Evolutionary conservation across 2,888 invertebrate species (phyloP).

Genomic region (Chalcosyrphus nemorum): DNA sequence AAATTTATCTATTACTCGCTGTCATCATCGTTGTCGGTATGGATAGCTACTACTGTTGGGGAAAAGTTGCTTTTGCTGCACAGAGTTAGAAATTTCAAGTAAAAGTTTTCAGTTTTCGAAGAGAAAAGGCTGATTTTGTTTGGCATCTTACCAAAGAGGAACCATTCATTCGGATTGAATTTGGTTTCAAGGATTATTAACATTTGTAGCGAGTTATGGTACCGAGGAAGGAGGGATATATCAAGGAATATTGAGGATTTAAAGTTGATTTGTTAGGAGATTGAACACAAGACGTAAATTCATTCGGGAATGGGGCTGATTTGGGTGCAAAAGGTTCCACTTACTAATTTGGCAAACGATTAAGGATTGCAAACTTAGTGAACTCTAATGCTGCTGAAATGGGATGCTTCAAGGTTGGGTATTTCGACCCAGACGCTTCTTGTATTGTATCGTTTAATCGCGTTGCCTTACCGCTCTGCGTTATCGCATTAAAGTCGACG

Average conservation of each 20-base stretch:
- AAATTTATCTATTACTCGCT: conserved; percentile 19
- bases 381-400: too few species aligned
- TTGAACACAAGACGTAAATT: too few species aligned
- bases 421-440: too few species aligned
- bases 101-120: not conserved
- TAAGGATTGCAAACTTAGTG: too few species aligned
- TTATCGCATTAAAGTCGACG: too few species aligned
- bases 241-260: not conserved
- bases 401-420: too few species aligned
- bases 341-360: too few species aligned
- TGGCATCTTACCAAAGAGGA: not conserved
- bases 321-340: too few species aligned
- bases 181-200: not conserved
- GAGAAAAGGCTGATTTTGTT: not conserved
- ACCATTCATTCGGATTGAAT: not conserved
- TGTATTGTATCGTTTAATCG: too few species aligned
- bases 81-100: not conserved
- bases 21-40: not conserved
- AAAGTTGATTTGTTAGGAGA: not conserved
- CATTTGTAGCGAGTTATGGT: not conserved
- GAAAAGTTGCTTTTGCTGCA: conserved; percentile 2
- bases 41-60: not conserved
- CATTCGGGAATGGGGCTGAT: too few species aligned
- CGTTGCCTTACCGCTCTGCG: too few species aligned
- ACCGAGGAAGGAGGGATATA: not conserved